A percentile compares a stretch with the other conserved stretches of the same genome.
Conservation (phyloP, 2,888 invertebrate species). For the Acronicta alni region DNA sequence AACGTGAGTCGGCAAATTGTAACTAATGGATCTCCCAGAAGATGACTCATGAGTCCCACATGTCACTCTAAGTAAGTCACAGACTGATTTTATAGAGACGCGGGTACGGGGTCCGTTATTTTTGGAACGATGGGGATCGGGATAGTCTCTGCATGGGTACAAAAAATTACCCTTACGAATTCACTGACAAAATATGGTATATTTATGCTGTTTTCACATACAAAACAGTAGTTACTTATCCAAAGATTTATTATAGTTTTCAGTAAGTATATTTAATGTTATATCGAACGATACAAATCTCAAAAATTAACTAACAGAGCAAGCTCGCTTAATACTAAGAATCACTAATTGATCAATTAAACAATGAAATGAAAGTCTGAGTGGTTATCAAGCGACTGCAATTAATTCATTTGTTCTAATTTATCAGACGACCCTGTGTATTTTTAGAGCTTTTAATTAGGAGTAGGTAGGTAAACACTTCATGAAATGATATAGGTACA, state of each 20-base stretch:
- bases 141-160: constrained; percentile 36
- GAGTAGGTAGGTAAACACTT: background rate
- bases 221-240: background rate
- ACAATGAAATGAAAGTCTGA: constrained; percentile 65
- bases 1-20: constrained; percentile 82
- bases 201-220: background rate
- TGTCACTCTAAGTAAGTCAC: constrained; percentile 75
- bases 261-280: too few species aligned
- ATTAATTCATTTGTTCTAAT: constrained; percentile 51
- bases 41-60: constrained; percentile 80
- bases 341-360: constrained; percentile 75
- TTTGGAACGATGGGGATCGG: constrained; percentile 58
- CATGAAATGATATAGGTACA: constrained; percentile 6
- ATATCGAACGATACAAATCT: background rate
- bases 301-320: constrained; percentile 20
- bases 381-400: constrained; percentile 60
- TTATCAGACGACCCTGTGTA: background rate
- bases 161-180: constrained; percentile 54
- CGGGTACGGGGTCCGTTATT: constrained; percentile 66
- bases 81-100: constrained; percentile 69
- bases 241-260: too few species aligned
- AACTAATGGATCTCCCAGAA: constrained; percentile 82
- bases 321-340: constrained; percentile 46
- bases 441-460: too few species aligned
- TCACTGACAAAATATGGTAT: constrained; percentile 11